Percentiles rank a stretch among this genome's conserved stretches.
Evolutionary conservation across 2,888 invertebrate genomes (phyloP).

Genomic region (Silvanus unidentatus): DNA sequence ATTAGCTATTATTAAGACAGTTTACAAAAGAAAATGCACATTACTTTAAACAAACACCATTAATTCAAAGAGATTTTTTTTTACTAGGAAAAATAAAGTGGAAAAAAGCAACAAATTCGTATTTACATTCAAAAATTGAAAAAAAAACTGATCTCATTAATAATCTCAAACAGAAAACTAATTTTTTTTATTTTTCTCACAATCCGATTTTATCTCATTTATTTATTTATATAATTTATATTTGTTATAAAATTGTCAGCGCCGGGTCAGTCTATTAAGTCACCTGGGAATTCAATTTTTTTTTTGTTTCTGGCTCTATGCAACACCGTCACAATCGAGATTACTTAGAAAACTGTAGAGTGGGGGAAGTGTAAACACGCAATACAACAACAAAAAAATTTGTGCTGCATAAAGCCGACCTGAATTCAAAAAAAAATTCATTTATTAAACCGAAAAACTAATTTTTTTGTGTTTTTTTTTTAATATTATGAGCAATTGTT

Average conservation of each 20-base stretch:
- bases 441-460: too few relatives aligned
- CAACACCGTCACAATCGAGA: slow-evolving; percentile 9
- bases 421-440: slow-evolving; percentile 24
- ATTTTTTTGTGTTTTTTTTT: slow-evolving; percentile 22
- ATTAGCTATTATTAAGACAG: too few relatives aligned
- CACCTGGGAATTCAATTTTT: slow-evolving; percentile 26
- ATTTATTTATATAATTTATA: too few relatives aligned
- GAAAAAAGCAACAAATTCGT: too few relatives aligned
- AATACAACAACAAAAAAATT: too few relatives aligned
- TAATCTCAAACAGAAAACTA: neutral
- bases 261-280: slow-evolving; percentile 45
- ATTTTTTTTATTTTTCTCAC: neutral
- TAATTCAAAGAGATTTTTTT: too few relatives aligned
- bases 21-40: too few relatives aligned
- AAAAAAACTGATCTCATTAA: neutral
- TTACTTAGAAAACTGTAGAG: neutral
- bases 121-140: too few relatives aligned
- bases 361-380: neutral
- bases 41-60: too few relatives aligned
- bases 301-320: slow-evolving; percentile 12
- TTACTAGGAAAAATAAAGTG: too few relatives aligned
- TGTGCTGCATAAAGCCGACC: slow-evolving; percentile 37
- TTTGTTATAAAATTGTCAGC: slow-evolving; percentile 31
- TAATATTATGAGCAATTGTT: slow-evolving; percentile 21
- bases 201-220: too few relatives aligned